Evolutionary conservation across 1,140 invertebrate species (phyloP), one percentile per base, ranked within the genome.

Genomic region (Acromyrmex heyeri): DNA sequence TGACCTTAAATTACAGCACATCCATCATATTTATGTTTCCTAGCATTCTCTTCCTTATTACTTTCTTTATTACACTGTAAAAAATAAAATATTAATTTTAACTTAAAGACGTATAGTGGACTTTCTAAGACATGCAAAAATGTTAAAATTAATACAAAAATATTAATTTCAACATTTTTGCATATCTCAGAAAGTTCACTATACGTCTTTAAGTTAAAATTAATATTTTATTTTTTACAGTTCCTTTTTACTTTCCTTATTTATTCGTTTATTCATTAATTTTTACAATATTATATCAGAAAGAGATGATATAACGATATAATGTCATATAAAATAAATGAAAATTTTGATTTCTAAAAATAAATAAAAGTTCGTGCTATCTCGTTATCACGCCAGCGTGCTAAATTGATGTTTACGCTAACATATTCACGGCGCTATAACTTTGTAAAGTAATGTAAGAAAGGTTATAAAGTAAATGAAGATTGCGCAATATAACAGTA

Each of bases 371-470:
- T 34, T 27, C 21, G 55, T 48, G 59, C 12, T 12, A 34, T 14
- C 34, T 38, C 24, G 38, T 62, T 59, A 61, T 83, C 14, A 24
- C 8, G 55, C 38, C 8, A 61, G 57, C 24, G 38, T 82, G 27
- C 69, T 21, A 75, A 73, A 61, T 24, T n/a, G 14, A n/a, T 30
- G 2, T 78, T 61, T 50, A 72, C 24, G 67, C 55, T 61, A 44
- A 62, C 55, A 73, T n/a, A 61, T 75, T 75, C 38, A 44, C 21
- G 18, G 14, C 1, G 16, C 6, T 34, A 18, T 69, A 70, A 81
- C 12, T 55, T 16, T 55, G 18, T 38, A 55, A 30, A 57, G 30
- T 24, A 57, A 53, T 21, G 24, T 0, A 30, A 67, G 48, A 38
- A 55, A 57, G n/a, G 38, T 76, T 61, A 59, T 34, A 57, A 27